Conservation (phyloP, 1,140 invertebrate species). For the Zeugodacus cucurbitae region DNA sequence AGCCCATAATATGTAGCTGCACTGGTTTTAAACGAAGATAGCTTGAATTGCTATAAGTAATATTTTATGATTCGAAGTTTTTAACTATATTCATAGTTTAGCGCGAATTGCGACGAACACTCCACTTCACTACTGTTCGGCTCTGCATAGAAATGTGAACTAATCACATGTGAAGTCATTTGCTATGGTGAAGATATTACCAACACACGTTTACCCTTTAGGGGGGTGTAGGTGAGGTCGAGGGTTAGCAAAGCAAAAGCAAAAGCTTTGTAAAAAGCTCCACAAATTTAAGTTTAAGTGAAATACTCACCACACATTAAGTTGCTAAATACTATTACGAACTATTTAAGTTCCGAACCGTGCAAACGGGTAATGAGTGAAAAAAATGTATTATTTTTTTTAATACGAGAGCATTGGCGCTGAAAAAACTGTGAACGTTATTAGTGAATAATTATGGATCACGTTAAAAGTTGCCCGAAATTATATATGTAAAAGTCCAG, state of each 20-base stretch:
- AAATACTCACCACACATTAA: not conserved
- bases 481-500: no score
- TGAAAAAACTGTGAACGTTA: no score
- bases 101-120: not conserved
- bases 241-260: not conserved
- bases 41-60: no score
- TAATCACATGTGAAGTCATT: slow-evolving; percentile 16
- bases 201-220: not conserved
- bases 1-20: slow-evolving; percentile 32
- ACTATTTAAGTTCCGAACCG: no score
- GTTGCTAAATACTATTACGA: not conserved
- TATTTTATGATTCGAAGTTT: no score
- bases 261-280: not conserved
- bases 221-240: not conserved
- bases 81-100: no score
- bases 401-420: no score
- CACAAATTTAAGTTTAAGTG: not conserved
- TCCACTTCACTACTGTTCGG: not conserved
- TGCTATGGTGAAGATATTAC: not conserved
- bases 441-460: no score
- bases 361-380: no score
- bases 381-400: no score
- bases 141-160: not conserved
- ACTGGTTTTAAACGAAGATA: not conserved
- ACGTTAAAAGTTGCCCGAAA: no score